Evolutionary conservation across 2,113 vertebrate genomes (phyloP), one percentile per base, ranked within the genome.

Genomic region (Marcusenius ussheri): DNA sequence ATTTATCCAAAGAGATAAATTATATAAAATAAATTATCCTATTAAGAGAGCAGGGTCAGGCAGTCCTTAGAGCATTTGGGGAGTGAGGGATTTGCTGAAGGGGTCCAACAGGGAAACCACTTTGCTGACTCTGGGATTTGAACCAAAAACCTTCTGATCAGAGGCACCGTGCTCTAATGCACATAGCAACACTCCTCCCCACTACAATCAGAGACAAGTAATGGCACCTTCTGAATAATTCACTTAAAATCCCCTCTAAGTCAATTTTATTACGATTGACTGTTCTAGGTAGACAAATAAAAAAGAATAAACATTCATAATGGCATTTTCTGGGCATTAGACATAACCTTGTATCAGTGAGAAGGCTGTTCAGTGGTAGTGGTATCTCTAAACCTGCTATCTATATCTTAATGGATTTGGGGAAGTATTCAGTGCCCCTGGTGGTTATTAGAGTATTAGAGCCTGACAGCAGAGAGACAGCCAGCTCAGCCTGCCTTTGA

Each of bases 391-490:
- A 87, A 45, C 27, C 15, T 21, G 45, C 70, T 53, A 77, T 89
- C 74, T 42, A 24, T 89, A 53, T 31, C 77, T 45, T 21, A 90
- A 74, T 88, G 80, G 83, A 39, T 88, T 88, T 70, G 80, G 77
- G 87, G 58, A 85, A 80, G 83, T 58, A 86, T 51, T 88, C 80
- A 89, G 46, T 31, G 35, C 56, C 88, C 88, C 85, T 88, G 66
- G 66, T 88, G 89, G 66, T 47, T 86, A 88, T 90, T 53, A 87
- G 7, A 62, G 90, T 39, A 86, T 90, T 91, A 56, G 90, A 91
- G 51, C 8, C 27, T 46, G 85, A 50, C 84, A 58, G 58, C 27
- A 2, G 50, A 90, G 50, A 51, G 46, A 74, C 31, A 80, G 83
- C 80, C 87, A 17, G 50, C 58, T 58, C 70, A 27, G 13, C 80